phyloP scores from a whole-genome alignment of 2,113 vertebrate species.

The Mohoua ochrocephala region DNA sequence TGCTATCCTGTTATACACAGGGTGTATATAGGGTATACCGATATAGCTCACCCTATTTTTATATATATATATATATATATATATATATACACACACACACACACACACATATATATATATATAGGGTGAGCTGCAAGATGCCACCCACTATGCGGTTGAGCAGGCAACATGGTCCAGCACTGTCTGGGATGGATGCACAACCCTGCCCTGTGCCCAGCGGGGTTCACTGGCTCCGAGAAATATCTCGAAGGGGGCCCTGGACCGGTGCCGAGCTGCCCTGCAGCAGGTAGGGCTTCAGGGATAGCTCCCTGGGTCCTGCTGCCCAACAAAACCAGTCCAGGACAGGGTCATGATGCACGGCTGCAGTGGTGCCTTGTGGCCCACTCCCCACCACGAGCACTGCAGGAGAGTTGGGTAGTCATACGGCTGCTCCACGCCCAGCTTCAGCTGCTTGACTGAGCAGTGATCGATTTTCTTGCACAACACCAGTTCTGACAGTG shows the following conservation, averaged over 20 bases:
- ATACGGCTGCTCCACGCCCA: accelerated
- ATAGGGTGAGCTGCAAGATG: neutral
- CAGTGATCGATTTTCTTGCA: neutral
- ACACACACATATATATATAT: neutral
- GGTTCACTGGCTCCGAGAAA: neutral
- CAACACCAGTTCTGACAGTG: neutral
- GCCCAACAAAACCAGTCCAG: neutral
- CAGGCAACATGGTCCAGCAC: neutral
- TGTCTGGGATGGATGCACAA: neutral
- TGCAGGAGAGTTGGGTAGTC: accelerated
- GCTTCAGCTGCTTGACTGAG: neutral
- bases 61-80: neutral
- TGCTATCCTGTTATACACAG: accelerated
- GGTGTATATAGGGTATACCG: neutral
- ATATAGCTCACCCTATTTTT: neutral
- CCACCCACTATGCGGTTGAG: neutral
- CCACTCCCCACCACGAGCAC: accelerated
- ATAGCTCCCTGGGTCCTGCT: accelerated
- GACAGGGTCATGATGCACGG: accelerated
- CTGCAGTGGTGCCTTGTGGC: neutral
- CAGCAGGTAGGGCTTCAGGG: neutral
- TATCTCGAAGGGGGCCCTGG: neutral
- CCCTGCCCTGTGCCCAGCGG: neutral
- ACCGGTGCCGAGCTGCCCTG: accelerated
- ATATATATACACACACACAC: too few species aligned